Evolutionary conservation across 1,140 invertebrate species (phyloP), one percentile per base, ranked within the genome.

Genomic region (Venturia canescens): DNA sequence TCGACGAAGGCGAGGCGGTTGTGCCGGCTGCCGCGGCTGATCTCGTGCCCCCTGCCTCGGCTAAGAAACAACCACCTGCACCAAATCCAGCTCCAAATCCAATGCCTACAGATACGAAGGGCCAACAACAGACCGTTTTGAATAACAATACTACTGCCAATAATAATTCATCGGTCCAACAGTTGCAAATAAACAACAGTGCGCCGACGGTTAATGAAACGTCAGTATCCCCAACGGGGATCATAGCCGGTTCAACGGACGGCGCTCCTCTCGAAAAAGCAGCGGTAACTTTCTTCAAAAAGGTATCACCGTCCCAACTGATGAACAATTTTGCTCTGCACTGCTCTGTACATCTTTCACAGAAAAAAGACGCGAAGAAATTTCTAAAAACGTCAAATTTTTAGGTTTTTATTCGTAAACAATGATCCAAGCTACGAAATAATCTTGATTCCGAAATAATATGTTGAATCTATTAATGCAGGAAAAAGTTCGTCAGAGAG

Each of bases 1-100:
- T 97, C 85, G 97, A 98, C 83, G 98, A 99, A 87, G 96, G 95
- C 88, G 94, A 95, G 82, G 93, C 94, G 57, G 93, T 94, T 21
- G 92, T 94, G 34, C 92, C 94, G 50, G 93, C 92, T 80, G 87
- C 90, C 57, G 90, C 91, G 53, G 91, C 90, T 18, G 89, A 91
- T 85, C 81, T 91, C 48, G 88, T 91, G 57, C 86, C 88, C 26
- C 87, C 88, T 13, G 85, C 89, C 18, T 89, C 88, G 11, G 86
- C 88, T 9, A 90, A 90, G 70, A 92, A 91, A 82, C 87, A 90
- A 85, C 92, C 90, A 50, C 90, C 90, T 34, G 91, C 92, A 80
- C 90, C 87, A 76, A 92, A 93, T 87, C 88, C 90, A 82, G 69
- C 88, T 78, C 79, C 88, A 86, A 89, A 90, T 90, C 83, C 86